phyloP scores from a whole-genome alignment of 2,113 vertebrate genomes.

The Podiceps cristatus region DNA sequence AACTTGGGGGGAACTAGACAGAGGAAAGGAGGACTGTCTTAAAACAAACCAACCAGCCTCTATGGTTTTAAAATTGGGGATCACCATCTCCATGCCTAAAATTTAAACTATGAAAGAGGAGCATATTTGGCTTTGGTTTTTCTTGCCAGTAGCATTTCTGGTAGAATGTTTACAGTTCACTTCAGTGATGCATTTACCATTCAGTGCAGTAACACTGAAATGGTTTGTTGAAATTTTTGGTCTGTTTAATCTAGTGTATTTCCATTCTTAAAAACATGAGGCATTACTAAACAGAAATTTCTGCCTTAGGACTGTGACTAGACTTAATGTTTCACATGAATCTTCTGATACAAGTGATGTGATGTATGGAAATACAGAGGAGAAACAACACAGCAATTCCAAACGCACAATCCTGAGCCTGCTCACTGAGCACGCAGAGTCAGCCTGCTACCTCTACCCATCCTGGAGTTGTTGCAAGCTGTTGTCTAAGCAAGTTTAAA shows the following conservation, averaged over 20 bases:
- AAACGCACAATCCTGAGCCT: not conserved
- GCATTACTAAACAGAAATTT: not conserved
- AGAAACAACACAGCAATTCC: not conserved
- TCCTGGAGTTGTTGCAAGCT: not conserved
- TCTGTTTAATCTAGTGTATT: not conserved
- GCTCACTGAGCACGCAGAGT: not conserved
- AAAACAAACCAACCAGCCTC: not conserved
- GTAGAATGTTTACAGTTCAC: no score
- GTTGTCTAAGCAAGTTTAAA: not conserved
- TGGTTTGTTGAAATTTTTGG: not conserved
- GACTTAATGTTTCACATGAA: not conserved
- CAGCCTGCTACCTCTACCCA: not conserved
- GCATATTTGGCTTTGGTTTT: not conserved
- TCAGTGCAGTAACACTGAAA: not conserved
- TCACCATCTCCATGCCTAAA: not conserved
- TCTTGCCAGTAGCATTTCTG: rapidly evolving
- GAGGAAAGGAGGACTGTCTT: not conserved
- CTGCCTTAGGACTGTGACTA: not conserved
- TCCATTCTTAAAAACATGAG: not conserved
- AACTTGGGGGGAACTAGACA: not conserved
- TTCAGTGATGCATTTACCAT: not conserved
- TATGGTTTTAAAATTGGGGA: not conserved
- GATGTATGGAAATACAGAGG: not conserved
- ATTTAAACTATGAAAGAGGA: not conserved
- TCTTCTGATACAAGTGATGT: not conserved